Base-by-base conservation (phyloP, 2,888 invertebrate genomes). In the Lamellibrachia satsuma region DNA sequence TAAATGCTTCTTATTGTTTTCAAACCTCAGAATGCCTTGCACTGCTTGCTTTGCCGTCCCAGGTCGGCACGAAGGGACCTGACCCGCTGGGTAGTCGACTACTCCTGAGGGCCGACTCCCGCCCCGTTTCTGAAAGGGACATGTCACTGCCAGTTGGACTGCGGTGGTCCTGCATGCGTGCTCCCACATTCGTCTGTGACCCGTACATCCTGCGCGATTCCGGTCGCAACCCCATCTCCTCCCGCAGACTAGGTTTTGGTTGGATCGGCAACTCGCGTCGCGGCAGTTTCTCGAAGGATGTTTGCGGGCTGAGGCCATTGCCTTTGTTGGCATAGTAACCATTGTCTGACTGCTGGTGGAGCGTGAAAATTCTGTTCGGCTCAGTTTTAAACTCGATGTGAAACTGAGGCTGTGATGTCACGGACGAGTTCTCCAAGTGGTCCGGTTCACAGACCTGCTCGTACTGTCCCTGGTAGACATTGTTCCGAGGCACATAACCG, bases 321-420 rank as follows among this genome's bases (percentile, higher is more conserved):
- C 75, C 75, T 15, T 75, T 75, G 75, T 75, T 75, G 75, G 22
- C 75, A 22, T 2, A 22, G 75, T 75, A 75, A 75, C 22, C 75
- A 6, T 75, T 22, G 22, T 75, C 75, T 2, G 3, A n/a, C 75
- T 22, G 75, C 22, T 75, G 75, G 22, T 75, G 75, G 6, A 75
- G 22, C 22, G 75, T 75, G 75, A 75, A 75, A 1, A 22, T 75
- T 22, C 75, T 15, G 75, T 75, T 75, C 15, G 75, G 75, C 75
- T 75, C 75, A 4, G 75, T 75, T 75, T 75, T 75, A n/a, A 75
- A 75, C 75, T 75, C 75, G 11, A 75, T 75, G 75, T 75, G 75
- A 75, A 75, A 75, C 75, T 75, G 75, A 75, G 75, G 75, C 75
- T 75, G 75, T 75, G 75, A 75, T n/a, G 22, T 75, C 75, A n/a